These are phyloP conservation scores for Abrostola triplasia DNA, from an alignment of 2,888 invertebrate species.

Conservation along the genomic window DNA sequence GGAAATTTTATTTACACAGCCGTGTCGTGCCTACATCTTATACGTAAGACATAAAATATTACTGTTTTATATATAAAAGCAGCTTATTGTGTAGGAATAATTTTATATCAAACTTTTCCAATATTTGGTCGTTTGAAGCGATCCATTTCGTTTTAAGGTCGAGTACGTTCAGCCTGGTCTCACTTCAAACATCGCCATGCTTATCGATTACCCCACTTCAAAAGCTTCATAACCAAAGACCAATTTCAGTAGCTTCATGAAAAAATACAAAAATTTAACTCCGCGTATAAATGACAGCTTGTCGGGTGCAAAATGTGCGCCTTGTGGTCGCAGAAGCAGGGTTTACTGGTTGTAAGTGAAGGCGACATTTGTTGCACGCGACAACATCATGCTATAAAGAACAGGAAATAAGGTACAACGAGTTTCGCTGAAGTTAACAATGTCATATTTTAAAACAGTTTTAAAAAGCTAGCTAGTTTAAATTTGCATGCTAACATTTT, in stretches of 20 bases:
- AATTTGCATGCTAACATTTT: background rate
- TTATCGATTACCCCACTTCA: slow-evolving; percentile 32
- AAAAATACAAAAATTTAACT: slow-evolving; percentile 17
- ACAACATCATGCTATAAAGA: slow-evolving; percentile 27
- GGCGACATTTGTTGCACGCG: slow-evolving; percentile 38
- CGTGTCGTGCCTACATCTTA: background rate
- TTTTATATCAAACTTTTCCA: slow-evolving; percentile 25
- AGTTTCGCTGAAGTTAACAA: slow-evolving; percentile 4
- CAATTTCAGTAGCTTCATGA: slow-evolving; percentile 17
- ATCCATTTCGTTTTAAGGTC: slow-evolving; percentile 36
- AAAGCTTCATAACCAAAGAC: slow-evolving; percentile 12
- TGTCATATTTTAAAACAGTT: slow-evolving; percentile 2
- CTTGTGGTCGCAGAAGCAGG: slow-evolving; percentile 25
- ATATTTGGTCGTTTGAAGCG: slow-evolving; percentile 25
- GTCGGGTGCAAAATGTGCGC: slow-evolving; percentile 32
- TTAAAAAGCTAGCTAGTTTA: background rate
- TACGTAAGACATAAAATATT: background rate
- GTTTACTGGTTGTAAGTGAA: slow-evolving; percentile 11
- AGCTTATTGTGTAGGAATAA: slow-evolving; percentile 34
- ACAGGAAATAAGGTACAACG: slow-evolving; percentile 18
- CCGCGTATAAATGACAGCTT: slow-evolving; percentile 43
- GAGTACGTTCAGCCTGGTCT: slow-evolving; percentile 15
- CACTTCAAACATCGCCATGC: slow-evolving; percentile 17
- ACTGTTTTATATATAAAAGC: slow-evolving; percentile 1
- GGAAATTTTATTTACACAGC: too few relatives aligned